Base-by-base conservation (phyloP, 2,113 vertebrate genomes). In the Pleuronectes platessa region DNA sequence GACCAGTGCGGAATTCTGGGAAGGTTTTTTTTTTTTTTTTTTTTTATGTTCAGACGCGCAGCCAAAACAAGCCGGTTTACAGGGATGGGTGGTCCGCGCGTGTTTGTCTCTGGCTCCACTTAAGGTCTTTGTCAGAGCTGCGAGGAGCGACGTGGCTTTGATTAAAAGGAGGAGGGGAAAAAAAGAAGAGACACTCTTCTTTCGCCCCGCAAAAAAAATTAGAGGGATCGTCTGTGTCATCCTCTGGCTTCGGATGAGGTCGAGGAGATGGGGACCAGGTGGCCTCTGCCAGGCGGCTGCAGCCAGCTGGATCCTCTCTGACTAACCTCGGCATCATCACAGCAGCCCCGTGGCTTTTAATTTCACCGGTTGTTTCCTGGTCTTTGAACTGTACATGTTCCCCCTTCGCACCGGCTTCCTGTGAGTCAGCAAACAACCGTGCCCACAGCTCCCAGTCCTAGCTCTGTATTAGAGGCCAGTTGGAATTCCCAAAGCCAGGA, bases 71-170 rank as follows among this genome's bases (percentile, higher is more conserved):
- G 85, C 74, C 67, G 70, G 81, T 90, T 87, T 86, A 85, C 81
- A 79, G 89, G 85, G 89, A 91, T 93, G 93, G 93, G 92, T 94
- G 94, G 93, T 94, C 92, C 79, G 74, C 79, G 74, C 60, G 61
- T 89, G 90, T 91, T 92, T 90, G 90, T 90, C 80, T 93, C 89
- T 94, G 89, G 89, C 90, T 90, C 88, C 84, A 85, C 83, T 88
- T 85, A 77, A 89, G 79, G 75, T 86, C 79, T 93, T 88, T 92
- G 89, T 92, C 86, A 85, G 77, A 86, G 74, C 75, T 87, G 78
- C 70, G 67, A 62, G 75, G 58, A 66, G 68, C 40, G 86, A 88
- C 74, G 31, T 88, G 90, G 85, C 81, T 94, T 89, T 94, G 93
- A 95, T 95, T 94, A 90, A 79, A 93, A 72, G 89, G 88, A 86